Conservation (phyloP, 2,888 invertebrate genomes). For the Encarsia formosa region DNA sequence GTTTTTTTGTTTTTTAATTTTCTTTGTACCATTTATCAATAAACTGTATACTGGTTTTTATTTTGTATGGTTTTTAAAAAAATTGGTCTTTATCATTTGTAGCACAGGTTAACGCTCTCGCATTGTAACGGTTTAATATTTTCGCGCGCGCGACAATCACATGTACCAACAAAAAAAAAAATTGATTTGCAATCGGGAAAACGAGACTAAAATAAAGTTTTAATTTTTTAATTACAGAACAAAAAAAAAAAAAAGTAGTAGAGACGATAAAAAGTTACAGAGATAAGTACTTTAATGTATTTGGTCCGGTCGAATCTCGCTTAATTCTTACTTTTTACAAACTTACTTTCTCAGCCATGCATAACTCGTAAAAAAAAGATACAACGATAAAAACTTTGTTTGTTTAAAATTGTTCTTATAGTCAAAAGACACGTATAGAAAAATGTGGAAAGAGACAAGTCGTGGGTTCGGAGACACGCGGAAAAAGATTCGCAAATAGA, state of each 20-base stretch:
- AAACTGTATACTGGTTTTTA: conserved; percentile 22
- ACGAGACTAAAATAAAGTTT: conserved; percentile 11
- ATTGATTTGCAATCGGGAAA: conserved; percentile 6
- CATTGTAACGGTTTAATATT: not conserved
- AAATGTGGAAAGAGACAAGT: conserved; percentile 3
- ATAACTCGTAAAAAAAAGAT: conserved; percentile 9
- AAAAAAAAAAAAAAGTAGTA: no score
- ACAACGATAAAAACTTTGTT: conserved; percentile 8
- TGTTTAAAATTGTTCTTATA: conserved; percentile 1
- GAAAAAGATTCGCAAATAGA: conserved; percentile 18
- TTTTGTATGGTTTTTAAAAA: conserved; percentile 12
- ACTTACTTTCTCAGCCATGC: conserved; percentile 12
- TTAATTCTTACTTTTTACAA: not conserved
- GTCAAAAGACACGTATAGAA: conserved; percentile 15
- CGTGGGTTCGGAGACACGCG: conserved; percentile 10
- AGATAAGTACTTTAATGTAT: conserved; percentile 24
- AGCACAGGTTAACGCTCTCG: conserved; percentile 24
- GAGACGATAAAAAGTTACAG: not conserved
- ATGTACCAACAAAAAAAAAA: not conserved
- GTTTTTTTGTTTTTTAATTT: no score
- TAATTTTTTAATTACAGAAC: not conserved
- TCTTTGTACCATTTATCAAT: conserved; percentile 25
- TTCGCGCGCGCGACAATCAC: conserved; percentile 1
- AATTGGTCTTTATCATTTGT: conserved; percentile 31
- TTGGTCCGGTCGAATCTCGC: conserved; percentile 21